These are phyloP conservation scores for Regulus satrapa DNA, from an alignment of 2,113 vertebrate species.

Conservation along the genomic window DNA sequence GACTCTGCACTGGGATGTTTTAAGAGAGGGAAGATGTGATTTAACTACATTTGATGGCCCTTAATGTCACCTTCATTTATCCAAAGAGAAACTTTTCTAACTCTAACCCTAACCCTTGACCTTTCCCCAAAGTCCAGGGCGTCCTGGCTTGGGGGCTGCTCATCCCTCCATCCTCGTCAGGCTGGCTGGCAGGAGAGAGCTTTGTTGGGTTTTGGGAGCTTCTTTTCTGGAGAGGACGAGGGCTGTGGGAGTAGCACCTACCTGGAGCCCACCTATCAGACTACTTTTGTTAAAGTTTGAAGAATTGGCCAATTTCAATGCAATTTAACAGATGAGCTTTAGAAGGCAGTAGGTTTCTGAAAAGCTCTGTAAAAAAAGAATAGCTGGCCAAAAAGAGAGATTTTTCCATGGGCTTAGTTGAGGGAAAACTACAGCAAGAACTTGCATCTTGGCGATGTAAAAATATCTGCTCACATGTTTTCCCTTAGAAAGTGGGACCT, in stretches of 20 bases:
- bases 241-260: not conserved
- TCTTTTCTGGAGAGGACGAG: not conserved
- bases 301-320: not conserved
- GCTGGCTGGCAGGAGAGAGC: not conserved
- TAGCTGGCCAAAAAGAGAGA: not conserved
- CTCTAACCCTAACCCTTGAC: not conserved
- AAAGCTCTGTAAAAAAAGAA: not conserved
- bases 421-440: not conserved
- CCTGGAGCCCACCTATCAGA: not conserved
- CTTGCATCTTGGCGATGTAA: rapidly evolving
- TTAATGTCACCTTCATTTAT: not conserved
- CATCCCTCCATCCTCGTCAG: not conserved
- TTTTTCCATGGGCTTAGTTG: not conserved
- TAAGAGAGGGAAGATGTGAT: not conserved
- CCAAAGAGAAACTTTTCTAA: not conserved
- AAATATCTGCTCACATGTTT: not conserved
- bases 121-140: rapidly evolving
- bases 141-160: not conserved
- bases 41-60: not conserved
- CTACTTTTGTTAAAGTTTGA: not conserved
- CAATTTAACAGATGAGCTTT: not conserved
- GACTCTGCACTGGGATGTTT: not conserved
- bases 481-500: not conserved
- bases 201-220: not conserved
- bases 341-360: not conserved